Percentiles rank a stretch among this genome's conserved stretches.
Conservation (phyloP, 2,113 vertebrate species). For the Alexandromys fortis region DNA sequence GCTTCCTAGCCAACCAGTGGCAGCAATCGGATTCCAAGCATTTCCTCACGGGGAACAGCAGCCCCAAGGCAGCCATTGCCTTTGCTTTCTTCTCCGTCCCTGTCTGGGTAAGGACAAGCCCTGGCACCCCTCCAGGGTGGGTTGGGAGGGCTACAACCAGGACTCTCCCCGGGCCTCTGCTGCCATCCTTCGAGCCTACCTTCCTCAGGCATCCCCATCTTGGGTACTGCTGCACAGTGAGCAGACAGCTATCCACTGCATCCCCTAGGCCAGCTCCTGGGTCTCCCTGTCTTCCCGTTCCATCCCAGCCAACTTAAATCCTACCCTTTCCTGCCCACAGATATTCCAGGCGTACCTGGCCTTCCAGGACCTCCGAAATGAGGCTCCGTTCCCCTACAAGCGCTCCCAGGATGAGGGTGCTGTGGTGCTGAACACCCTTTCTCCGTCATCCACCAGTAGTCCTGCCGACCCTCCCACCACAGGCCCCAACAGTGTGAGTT, state of each 20-base stretch:
- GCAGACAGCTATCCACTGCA: not conserved
- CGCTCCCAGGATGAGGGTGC: constrained; percentile 77
- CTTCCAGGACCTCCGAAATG: constrained; percentile 71
- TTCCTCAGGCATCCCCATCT: not conserved
- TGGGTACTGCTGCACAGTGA: not conserved
- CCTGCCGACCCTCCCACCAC: not conserved
- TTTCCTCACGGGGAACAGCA: constrained; percentile 76
- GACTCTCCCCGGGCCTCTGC: not conserved
- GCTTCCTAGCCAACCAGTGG: constrained; percentile 83
- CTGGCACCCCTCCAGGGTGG: not conserved
- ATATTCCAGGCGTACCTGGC: constrained; percentile 78
- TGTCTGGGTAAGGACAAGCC: constrained; percentile 78
- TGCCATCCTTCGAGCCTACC: not conserved
- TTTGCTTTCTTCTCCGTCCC: constrained; percentile 81
- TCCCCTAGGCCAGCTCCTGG: not conserved
- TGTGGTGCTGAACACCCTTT: constrained; percentile 75
- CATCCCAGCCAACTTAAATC: not conserved
- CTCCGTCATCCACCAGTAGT: constrained; percentile 44
- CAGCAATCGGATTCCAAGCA: not conserved
- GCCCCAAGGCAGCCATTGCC: constrained; percentile 70
- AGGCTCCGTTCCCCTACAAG: constrained; percentile 78
- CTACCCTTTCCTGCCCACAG: constrained; percentile 62
- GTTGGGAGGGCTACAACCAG: not conserved
- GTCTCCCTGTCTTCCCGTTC: not conserved
- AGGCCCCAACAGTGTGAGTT: constrained; percentile 52